These are phyloP conservation scores for Herpailurus yagouaroundi DNA, from an alignment of 2,113 vertebrate species.

Conservation along the genomic window DNA sequence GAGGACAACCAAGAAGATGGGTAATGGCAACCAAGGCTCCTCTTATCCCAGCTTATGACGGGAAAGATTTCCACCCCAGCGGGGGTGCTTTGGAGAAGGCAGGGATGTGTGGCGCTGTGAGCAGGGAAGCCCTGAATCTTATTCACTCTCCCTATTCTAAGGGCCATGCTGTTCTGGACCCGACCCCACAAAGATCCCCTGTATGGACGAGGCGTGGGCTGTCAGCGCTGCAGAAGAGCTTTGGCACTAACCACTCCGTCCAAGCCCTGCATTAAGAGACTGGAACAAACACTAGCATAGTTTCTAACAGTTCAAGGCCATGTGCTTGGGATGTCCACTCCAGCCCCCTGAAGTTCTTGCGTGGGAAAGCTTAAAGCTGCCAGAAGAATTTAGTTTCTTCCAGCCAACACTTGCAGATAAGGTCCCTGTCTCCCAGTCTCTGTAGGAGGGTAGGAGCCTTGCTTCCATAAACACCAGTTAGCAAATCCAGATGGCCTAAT, in stretches of 20 bases:
- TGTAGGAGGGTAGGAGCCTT: not conserved
- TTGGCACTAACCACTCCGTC: not conserved
- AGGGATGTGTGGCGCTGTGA: not conserved
- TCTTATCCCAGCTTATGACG: not conserved
- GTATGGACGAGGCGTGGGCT: not conserved
- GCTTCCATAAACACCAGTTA: not conserved
- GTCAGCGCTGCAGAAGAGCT: not conserved
- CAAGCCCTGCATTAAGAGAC: not conserved
- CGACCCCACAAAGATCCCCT: not conserved
- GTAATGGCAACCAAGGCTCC: not conserved
- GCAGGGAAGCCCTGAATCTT: not conserved
- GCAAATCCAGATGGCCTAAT: not conserved
- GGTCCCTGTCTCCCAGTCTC: not conserved
- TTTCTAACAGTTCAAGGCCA: not conserved
- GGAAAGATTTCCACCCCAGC: not conserved
- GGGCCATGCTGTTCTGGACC: not conserved
- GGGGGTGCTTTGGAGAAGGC: not conserved
- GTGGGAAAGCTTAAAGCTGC: not conserved
- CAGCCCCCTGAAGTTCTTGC: not conserved
- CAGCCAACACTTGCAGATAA: not conserved
- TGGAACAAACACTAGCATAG: not conserved
- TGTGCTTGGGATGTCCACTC: not conserved
- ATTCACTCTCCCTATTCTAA: not conserved
- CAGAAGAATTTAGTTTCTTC: not conserved
- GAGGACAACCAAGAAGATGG: not conserved